These are phyloP conservation scores for Neoniphon sammara DNA, from an alignment of 2,797 vertebrate species.

Conservation along the genomic window DNA sequence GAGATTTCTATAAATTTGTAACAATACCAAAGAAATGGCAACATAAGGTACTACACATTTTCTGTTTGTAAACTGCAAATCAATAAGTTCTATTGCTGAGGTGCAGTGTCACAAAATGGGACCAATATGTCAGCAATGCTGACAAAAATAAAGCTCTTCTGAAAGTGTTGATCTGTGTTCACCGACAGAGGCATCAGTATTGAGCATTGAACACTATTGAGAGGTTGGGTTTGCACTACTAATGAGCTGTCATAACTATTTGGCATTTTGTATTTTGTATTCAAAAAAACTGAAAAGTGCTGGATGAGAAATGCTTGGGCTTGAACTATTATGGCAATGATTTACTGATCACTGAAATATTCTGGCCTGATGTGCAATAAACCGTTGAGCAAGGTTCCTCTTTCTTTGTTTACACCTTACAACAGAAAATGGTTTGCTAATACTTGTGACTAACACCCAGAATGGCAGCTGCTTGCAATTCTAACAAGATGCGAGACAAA, in stretches of 20 bases:
- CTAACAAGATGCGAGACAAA: not conserved
- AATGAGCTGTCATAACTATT: not conserved
- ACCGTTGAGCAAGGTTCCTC: not conserved
- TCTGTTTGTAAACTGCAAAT: not conserved
- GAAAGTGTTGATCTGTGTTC: not conserved
- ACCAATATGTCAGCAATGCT: not conserved
- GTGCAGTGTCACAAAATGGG: slow-evolving; percentile 7
- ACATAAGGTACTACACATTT: not conserved
- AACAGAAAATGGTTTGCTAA: not conserved
- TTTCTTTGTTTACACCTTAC: not conserved
- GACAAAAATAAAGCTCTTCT: not conserved
- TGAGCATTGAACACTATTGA: not conserved
- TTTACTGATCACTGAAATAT: not conserved
- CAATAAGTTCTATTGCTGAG: not conserved
- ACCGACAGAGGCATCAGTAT: not conserved
- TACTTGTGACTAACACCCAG: not conserved
- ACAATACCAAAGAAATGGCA: not conserved
- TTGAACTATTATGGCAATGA: not conserved
- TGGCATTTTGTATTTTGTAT: not conserved
- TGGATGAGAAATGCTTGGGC: not conserved
- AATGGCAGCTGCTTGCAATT: not conserved
- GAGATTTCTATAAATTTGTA: not conserved
- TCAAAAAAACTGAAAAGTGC: not conserved
- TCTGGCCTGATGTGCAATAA: slow-evolving; percentile 1
- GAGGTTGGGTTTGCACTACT: not conserved